Evolutionary conservation across 2,113 vertebrate genomes (phyloP).

Genomic region (Aythya baeri): DNA sequence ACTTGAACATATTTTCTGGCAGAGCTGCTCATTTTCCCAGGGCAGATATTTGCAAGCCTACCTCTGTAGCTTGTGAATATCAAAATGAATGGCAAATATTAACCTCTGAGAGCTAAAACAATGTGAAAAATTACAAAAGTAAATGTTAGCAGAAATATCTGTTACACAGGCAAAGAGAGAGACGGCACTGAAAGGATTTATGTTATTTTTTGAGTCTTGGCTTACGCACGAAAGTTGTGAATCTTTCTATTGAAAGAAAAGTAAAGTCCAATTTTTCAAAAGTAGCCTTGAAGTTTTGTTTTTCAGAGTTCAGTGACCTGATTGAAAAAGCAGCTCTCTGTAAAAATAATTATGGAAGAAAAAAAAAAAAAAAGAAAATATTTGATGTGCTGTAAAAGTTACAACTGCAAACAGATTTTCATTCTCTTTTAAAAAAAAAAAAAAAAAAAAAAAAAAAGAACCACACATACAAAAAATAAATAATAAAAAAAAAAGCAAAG

Average conservation of each 20-base stretch:
- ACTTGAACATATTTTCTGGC: slow-evolving; percentile 60
- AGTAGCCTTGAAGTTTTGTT: slow-evolving; percentile 56
- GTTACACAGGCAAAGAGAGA: slow-evolving; percentile 43
- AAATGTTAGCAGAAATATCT: slow-evolving; percentile 71
- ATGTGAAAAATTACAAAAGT: slow-evolving; percentile 69
- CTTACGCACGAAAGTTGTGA: slow-evolving; percentile 45
- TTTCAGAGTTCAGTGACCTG: slow-evolving; percentile 59
- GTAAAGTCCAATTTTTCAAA: slow-evolving; percentile 52
- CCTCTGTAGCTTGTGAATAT: slow-evolving; percentile 64
- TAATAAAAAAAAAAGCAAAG: neutral
- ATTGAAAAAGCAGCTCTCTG: slow-evolving; percentile 66
- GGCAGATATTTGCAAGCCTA: slow-evolving; percentile 57
- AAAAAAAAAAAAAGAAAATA: neutral
- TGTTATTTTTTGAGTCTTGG: slow-evolving; percentile 56
- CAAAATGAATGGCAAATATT: slow-evolving; percentile 69
- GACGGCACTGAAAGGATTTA: slow-evolving; percentile 38
- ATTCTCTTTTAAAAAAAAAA: neutral
- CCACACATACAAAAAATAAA: no score
- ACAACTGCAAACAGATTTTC: slow-evolving; percentile 44
- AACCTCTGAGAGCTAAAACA: slow-evolving; percentile 66
- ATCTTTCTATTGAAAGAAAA: slow-evolving; percentile 52
- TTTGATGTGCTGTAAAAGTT: slow-evolving; percentile 34
- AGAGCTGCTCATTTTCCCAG: slow-evolving; percentile 51
- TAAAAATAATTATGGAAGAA: slow-evolving; percentile 61
- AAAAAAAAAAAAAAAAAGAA: no score